Percentiles rank a stretch among this genome's conserved stretches.
Evolutionary conservation across 1,140 invertebrate species (phyloP).

Genomic region (Leucophenga varia): DNA sequence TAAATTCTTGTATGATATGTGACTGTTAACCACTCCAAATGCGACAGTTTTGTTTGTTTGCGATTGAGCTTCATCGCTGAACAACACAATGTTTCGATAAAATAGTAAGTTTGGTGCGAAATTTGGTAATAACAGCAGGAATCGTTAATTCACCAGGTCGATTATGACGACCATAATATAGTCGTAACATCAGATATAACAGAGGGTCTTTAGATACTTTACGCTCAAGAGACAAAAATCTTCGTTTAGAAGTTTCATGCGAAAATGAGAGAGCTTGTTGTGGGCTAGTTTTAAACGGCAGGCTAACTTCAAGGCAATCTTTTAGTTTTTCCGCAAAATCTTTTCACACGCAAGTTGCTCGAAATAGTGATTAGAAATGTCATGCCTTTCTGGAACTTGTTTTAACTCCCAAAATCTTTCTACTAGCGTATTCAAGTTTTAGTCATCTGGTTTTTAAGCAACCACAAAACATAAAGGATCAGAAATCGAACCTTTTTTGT

Average conservation of each 20-base stretch:
- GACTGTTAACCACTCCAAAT: no score
- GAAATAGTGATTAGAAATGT: not conserved
- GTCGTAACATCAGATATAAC: not conserved
- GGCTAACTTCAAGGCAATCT: constrained; percentile 2
- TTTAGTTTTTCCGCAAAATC: not conserved
- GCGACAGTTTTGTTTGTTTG: no score
- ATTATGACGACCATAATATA: no score
- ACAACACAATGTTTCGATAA: no score
- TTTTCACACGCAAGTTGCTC: constrained; percentile 3
- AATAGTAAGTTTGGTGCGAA: no score
- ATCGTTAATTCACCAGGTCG: no score
- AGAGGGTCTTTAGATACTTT: not conserved
- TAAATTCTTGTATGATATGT: no score
- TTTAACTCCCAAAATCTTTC: constrained; percentile 6
- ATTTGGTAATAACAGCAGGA: no score
- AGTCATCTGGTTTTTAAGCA: not conserved
- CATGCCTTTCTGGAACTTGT: not conserved
- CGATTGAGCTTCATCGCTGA: no score
- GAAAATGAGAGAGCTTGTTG: not conserved
- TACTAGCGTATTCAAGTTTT: constrained; percentile 1
- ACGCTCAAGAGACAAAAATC: not conserved
- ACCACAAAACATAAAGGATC: not conserved
- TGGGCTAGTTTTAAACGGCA: constrained; percentile 2
- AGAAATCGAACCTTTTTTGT: not conserved
- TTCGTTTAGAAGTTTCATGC: not conserved